Conservation (phyloP, 2,113 vertebrate genomes). For the Albula goreensis region DNA sequence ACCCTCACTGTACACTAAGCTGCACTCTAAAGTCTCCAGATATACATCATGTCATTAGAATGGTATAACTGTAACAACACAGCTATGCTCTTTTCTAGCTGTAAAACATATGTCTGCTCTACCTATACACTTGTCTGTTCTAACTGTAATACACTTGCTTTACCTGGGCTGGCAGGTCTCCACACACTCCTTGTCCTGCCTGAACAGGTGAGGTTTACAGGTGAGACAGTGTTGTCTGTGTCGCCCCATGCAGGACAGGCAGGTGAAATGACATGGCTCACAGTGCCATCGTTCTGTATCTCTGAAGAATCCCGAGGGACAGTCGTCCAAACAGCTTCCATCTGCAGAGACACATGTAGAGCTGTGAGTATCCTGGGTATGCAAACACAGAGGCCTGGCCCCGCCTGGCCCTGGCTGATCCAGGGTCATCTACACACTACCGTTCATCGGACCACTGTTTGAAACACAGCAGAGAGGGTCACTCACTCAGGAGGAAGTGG, state of each 20-base stretch:
- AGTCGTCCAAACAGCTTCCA: slow-evolving; percentile 73
- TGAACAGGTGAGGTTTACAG: slow-evolving; percentile 75
- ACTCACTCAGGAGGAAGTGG: slow-evolving; percentile 83
- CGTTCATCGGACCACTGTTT: background rate
- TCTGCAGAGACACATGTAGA: slow-evolving; percentile 66
- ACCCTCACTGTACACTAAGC: too few species aligned
- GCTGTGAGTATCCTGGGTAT: background rate
- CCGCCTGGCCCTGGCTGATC: background rate
- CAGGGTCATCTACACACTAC: background rate
- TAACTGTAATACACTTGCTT: slow-evolving; percentile 8
- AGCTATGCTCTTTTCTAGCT: background rate
- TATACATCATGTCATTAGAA: background rate
- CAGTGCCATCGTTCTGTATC: slow-evolving; percentile 68
- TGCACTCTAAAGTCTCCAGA: background rate
- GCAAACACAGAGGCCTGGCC: background rate
- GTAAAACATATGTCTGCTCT: background rate
- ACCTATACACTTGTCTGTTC: background rate
- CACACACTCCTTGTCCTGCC: slow-evolving; percentile 77
- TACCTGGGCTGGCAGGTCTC: slow-evolving; percentile 81
- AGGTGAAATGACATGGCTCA: slow-evolving; percentile 75
- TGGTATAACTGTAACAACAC: too few species aligned
- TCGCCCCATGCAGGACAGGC: slow-evolving; percentile 75
- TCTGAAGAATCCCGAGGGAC: slow-evolving; percentile 75
- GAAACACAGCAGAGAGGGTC: background rate
- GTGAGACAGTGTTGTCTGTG: slow-evolving; percentile 77